These are phyloP conservation scores for Nothura maculosa DNA, from an alignment of 2,797 vertebrate species.

Conservation along the genomic window DNA sequence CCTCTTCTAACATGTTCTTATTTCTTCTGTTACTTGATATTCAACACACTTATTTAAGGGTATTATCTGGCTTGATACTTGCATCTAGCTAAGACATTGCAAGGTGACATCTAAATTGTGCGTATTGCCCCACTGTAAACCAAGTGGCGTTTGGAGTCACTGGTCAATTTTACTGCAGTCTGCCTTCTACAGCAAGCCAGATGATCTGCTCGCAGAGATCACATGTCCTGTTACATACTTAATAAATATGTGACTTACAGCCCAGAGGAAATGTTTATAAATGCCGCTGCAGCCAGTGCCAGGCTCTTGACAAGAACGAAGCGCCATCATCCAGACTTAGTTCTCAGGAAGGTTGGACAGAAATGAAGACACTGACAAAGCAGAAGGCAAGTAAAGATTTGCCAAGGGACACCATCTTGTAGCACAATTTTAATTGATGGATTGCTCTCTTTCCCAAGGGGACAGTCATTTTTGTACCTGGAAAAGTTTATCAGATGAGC, in stretches of 20 bases:
- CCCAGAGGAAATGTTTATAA: neutral
- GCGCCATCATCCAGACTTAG: neutral
- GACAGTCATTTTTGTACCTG: slow-evolving; percentile 55
- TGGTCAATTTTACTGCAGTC: neutral
- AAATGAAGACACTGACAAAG: neutral
- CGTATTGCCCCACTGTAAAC: rapidly evolving
- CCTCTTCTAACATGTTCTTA: neutral
- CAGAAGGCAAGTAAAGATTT: neutral
- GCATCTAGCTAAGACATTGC: neutral
- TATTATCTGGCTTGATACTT: neutral
- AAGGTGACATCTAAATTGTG: slow-evolving; percentile 18
- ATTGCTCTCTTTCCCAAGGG: slow-evolving; percentile 46
- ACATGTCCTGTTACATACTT: neutral
- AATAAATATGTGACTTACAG: neutral
- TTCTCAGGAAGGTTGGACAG: neutral
- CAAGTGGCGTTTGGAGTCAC: neutral
- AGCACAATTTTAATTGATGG: slow-evolving; percentile 31
- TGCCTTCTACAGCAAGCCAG: neutral
- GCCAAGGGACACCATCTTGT: neutral
- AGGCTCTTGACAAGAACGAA: neutral
- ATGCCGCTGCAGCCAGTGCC: neutral
- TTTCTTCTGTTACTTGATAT: neutral
- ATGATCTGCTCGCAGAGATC: neutral
- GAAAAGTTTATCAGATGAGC: slow-evolving; percentile 74
- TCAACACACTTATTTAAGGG: neutral